Evolutionary conservation across 2,113 vertebrate species (phyloP).

Genomic region (Coryphaenoides rupestris): DNA sequence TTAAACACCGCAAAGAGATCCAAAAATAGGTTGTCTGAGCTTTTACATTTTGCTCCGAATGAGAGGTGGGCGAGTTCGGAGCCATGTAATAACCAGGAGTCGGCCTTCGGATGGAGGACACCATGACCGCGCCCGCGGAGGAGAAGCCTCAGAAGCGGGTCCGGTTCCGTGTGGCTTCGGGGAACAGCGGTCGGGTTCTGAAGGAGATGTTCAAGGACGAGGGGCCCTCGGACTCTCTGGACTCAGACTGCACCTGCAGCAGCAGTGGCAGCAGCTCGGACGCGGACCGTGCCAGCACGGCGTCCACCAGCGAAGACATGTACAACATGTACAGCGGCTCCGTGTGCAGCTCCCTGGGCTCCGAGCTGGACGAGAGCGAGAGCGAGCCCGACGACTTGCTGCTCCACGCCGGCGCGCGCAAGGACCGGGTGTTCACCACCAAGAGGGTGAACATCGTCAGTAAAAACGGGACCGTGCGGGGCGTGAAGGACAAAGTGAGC

Average conservation of each 20-base stretch:
- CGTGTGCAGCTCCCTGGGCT: constrained; percentile 72
- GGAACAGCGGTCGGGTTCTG: constrained; percentile 88
- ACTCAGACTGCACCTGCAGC: constrained; percentile 87
- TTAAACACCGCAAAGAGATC: constrained; percentile 57
- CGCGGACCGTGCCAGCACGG: constrained; percentile 79
- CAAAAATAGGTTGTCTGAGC: constrained; percentile 47
- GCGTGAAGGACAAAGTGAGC: constrained; percentile 96
- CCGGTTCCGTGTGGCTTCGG: constrained; percentile 91
- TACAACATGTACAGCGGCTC: constrained; percentile 73
- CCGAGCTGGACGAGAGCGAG: constrained; percentile 80
- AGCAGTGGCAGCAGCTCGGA: constrained; percentile 86
- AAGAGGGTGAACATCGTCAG: constrained; percentile 94
- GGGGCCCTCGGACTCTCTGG: constrained; percentile 79
- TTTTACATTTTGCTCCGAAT: constrained; percentile 36
- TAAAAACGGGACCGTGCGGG: constrained; percentile 94
- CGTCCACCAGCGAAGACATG: constrained; percentile 76
- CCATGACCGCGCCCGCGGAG: constrained; percentile 58
- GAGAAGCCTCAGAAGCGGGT: constrained; percentile 83
- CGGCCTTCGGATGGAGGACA: constrained; percentile 66
- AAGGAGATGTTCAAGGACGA: constrained; percentile 92
- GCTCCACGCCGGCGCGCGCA: constrained; percentile 78
- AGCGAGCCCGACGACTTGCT: constrained; percentile 83
- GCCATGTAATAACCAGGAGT: constrained; percentile 77
- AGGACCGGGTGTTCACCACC: constrained; percentile 80
- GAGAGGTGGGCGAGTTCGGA: constrained; percentile 53